Base-by-base conservation (phyloP, 1,140 invertebrate species). In the Solen grandis region DNA sequence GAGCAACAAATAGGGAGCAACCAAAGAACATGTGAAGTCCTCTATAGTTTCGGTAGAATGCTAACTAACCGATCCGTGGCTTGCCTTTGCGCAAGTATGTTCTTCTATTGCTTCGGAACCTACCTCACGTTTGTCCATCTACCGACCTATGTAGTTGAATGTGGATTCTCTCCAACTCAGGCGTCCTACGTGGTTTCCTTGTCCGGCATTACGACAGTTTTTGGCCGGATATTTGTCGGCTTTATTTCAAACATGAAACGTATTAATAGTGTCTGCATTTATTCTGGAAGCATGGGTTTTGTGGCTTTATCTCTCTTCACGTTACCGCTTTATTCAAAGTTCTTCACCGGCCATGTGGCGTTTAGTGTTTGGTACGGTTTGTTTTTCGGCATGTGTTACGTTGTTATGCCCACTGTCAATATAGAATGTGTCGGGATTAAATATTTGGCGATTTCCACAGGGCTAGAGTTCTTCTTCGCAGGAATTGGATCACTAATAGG, bases 401-500 rank as follows among this genome's bases (percentile, higher is more conserved):
- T 73, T 27, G 38, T 69, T 22, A 14, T 54, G 14, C 69, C 52
- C n/a, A n/a, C 59, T 0, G 63, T 81, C 46, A 73, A n/a, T 35
- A 19, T 81, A 3, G 16, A 36, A 33, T 81, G 65, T 22, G 69
- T 81, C 10, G 60, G 36, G 16, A 36, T 81, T 5, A 31, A 52
- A 2, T 41, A 72, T 22, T 25, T 81, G 16, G 55, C 78, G 2
- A 36, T 54, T 5, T 57, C 68, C 14, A 52, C 65, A 35, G 78
- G 78, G 5, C 25, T 72, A 14, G 29, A 73, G 50, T 73, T 81
- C n/a, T 52, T 33, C 27, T 57, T 72, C 22, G 62, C 35, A 0
- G 69, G 78, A 16, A 35, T 81, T 31, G 78, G 78, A 25, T 55
- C 78, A 5, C 5, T 72, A 31, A 31, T 73, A 14, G 78, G 78